Evolutionary conservation across 2,797 vertebrate genomes (phyloP).

Genomic region (Holocentrus rufus): DNA sequence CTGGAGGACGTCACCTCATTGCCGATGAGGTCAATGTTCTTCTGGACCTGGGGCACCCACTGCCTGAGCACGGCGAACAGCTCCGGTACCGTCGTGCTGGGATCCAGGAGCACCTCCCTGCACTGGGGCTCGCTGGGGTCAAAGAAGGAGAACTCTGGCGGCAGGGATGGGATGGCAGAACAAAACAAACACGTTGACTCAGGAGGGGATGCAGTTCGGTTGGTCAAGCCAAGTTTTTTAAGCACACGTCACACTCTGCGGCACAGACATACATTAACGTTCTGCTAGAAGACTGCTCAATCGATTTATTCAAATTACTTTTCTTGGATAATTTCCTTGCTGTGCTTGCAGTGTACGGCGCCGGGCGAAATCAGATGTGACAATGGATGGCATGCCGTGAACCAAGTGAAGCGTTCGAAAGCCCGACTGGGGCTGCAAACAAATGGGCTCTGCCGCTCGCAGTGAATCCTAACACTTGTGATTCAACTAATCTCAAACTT

Average conservation of each 20-base stretch:
- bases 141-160: constrained; percentile 96
- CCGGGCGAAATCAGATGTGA: constrained; percentile 53
- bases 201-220: not conserved
- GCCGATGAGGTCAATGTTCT: constrained; percentile 92
- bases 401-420: constrained; percentile 53
- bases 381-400: constrained; percentile 31
- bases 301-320: constrained; percentile 52
- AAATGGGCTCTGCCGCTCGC: constrained; percentile 28
- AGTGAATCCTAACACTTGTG: constrained; percentile 21
- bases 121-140: constrained; percentile 94
- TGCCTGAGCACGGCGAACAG: constrained; percentile 97
- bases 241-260: constrained; percentile 13
- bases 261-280: constrained; percentile 25
- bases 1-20: constrained; percentile 85
- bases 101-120: constrained; percentile 90
- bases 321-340: constrained; percentile 55
- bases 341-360: constrained; percentile 30
- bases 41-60: constrained; percentile 99
- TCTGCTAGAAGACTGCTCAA: constrained; percentile 39
- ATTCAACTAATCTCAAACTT: constrained; percentile 2
- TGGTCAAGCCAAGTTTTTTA: not conserved
- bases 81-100: constrained; percentile 92
- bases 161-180: constrained; percentile 5
- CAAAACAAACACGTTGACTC: not conserved
- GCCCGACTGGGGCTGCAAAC: constrained; percentile 40